Evolutionary conservation across 2,113 vertebrate genomes (phyloP).

Genomic region (Nansenia antarctica): DNA sequence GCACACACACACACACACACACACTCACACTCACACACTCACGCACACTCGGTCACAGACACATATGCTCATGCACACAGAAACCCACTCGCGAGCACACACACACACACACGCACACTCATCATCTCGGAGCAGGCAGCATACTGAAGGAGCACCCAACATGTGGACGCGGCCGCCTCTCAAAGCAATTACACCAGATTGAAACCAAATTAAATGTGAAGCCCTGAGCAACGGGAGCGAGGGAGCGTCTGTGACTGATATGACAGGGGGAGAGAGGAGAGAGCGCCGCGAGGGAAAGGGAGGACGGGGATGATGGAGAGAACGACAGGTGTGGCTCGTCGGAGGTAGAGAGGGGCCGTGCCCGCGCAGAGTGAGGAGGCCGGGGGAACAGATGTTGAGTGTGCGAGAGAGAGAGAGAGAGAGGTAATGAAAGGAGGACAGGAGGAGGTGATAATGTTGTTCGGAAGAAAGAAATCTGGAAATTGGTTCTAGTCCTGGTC

Average conservation of each 20-base stretch:
- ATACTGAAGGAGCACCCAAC: slow-evolving; percentile 55
- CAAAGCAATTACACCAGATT: slow-evolving; percentile 81
- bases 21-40: slow-evolving; percentile 11
- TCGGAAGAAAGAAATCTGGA: too few species aligned
- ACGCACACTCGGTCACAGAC: neutral
- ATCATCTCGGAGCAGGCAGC: slow-evolving; percentile 26
- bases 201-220: slow-evolving; percentile 81
- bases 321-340: slow-evolving; percentile 59
- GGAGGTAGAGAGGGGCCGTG: slow-evolving; percentile 25
- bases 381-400: neutral
- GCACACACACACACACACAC: slow-evolving; percentile 33
- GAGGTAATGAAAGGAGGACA: neutral
- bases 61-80: slow-evolving; percentile 3
- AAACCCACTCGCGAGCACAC: too few species aligned
- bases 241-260: slow-evolving; percentile 67
- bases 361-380: neutral
- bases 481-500: too few species aligned
- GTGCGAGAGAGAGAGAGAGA: too few species aligned
- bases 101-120: slow-evolving; percentile 3
- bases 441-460: too few species aligned
- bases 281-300: slow-evolving; percentile 48
- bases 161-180: slow-evolving; percentile 69
- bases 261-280: slow-evolving; percentile 52
- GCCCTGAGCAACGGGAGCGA: slow-evolving; percentile 69
- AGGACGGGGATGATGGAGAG: slow-evolving; percentile 42